phyloP scores from a whole-genome alignment of 1,140 invertebrate species.

The Dufourea novaeangliae region DNA sequence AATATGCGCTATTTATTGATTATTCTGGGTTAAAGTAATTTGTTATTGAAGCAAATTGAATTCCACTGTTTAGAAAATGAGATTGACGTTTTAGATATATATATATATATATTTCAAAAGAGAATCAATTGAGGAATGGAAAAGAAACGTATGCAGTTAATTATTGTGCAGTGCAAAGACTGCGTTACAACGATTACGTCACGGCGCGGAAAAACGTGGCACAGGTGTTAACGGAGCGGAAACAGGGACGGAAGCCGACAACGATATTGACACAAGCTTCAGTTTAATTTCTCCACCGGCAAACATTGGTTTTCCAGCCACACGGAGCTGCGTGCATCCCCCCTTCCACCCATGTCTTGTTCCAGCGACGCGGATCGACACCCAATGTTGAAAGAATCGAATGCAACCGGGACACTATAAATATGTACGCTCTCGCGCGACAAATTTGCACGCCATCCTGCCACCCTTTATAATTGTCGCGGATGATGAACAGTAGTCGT shows the following conservation, averaged over 20 bases:
- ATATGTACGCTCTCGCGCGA: neutral
- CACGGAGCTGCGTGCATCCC: slow-evolving; percentile 40
- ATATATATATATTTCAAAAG: no score
- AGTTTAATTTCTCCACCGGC: slow-evolving; percentile 79
- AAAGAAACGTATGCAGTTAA: slow-evolving; percentile 12
- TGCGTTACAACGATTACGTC: slow-evolving; percentile 16
- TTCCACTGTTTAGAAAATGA: no score
- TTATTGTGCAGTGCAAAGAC: slow-evolving; percentile 6
- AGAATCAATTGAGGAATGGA: neutral
- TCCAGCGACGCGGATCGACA: slow-evolving; percentile 9
- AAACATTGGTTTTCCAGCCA: slow-evolving; percentile 77
- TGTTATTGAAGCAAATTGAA: no score
- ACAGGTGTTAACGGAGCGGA: slow-evolving; percentile 56
- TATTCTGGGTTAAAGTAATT: no score
- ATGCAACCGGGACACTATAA: neutral
- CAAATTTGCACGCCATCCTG: slow-evolving; percentile 25
- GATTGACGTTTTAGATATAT: no score
- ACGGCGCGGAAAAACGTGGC: slow-evolving; percentile 70
- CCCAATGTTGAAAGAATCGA: slow-evolving; percentile 40
- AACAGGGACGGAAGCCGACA: slow-evolving; percentile 76
- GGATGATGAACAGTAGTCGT: neutral
- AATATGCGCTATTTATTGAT: no score
- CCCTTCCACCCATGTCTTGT: slow-evolving; percentile 31
- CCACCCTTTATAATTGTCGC: slow-evolving; percentile 7
- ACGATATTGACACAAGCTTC: slow-evolving; percentile 80